Evolutionary conservation across 2,797 vertebrate genomes (phyloP).

Genomic region (Gymnoscopelus microlampas): DNA sequence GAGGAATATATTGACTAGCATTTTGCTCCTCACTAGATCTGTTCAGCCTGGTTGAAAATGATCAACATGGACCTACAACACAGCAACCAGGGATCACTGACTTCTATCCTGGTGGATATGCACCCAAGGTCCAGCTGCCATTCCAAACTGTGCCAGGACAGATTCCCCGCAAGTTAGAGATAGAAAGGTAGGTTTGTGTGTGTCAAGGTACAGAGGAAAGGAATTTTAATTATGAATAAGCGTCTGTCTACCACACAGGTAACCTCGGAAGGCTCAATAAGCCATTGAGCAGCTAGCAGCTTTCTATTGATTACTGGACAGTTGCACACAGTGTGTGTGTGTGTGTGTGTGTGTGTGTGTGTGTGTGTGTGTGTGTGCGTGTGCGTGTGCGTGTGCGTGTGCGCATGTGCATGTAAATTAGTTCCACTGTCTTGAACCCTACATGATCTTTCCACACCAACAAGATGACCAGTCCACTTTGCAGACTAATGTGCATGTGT

Average conservation of each 20-base stretch:
- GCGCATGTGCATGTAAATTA: background rate
- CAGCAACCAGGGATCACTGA: conserved; percentile 73
- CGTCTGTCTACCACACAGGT: background rate
- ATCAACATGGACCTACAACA: conserved; percentile 69
- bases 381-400: background rate
- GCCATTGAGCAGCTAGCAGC: too few relatives aligned
- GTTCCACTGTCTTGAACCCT: too few relatives aligned
- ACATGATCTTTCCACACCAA: too few relatives aligned
- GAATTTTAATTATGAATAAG: background rate
- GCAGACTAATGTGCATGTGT: too few relatives aligned
- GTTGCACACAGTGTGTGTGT: too few relatives aligned
- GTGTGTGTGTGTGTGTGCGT: conserved; percentile 7
- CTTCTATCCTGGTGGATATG: conserved; percentile 77
- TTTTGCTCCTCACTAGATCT: conserved; percentile 56
- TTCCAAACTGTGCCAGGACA: conserved; percentile 79
- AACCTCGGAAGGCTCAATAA: too few relatives aligned
- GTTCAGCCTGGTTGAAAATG: conserved; percentile 57
- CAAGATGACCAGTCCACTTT: too few relatives aligned
- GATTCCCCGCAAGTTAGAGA: conserved; percentile 81
- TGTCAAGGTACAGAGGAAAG: background rate
- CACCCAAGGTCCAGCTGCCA: conserved; percentile 89
- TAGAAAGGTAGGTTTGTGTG: conserved; percentile 85
- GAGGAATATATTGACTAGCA: background rate
- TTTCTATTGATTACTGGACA: too few relatives aligned
- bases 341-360: background rate